A percentile compares a stretch with the other conserved stretches of the same genome.
Evolutionary conservation across 2,797 vertebrate species (phyloP).

Genomic region (Enteromius paludinosus): DNA sequence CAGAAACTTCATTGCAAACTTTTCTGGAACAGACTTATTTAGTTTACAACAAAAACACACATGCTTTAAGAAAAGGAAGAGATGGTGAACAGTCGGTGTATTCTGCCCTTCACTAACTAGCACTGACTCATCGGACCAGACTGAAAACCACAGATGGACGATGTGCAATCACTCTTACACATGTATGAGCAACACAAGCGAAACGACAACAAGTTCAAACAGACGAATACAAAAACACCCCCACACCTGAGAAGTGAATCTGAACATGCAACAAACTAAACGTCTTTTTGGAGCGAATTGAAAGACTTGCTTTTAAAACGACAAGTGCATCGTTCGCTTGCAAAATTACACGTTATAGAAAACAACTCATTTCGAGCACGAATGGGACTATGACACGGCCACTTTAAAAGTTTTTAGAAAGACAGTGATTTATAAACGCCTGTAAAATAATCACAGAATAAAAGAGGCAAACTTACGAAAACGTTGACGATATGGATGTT

Average conservation of each 20-base stretch:
- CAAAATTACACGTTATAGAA: neutral
- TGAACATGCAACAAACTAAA: neutral
- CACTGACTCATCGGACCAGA: conserved; percentile 46
- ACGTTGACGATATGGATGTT: neutral
- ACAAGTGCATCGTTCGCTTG: neutral
- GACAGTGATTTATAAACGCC: neutral
- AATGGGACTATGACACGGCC: neutral
- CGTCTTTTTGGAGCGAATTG: neutral
- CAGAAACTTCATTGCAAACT: neutral
- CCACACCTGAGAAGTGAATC: neutral
- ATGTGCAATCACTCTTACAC: conserved; percentile 24
- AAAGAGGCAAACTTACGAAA: neutral
- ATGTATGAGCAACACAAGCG: conserved; percentile 41
- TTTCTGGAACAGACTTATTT: neutral
- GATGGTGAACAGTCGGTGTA: neutral
- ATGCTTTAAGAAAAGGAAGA: neutral
- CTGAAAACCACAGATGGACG: conserved; percentile 40
- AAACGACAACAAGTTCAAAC: conserved; percentile 28
- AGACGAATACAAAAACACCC: neutral
- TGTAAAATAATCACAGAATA: conserved; percentile 18
- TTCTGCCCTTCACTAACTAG: conserved; percentile 11
- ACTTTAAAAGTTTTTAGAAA: neutral
- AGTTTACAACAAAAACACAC: neutral
- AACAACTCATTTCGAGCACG: neutral
- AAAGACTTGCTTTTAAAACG: neutral